These are phyloP conservation scores for Esox niger DNA, from an alignment of 2,113 vertebrate genomes.

Conservation along the genomic window DNA sequence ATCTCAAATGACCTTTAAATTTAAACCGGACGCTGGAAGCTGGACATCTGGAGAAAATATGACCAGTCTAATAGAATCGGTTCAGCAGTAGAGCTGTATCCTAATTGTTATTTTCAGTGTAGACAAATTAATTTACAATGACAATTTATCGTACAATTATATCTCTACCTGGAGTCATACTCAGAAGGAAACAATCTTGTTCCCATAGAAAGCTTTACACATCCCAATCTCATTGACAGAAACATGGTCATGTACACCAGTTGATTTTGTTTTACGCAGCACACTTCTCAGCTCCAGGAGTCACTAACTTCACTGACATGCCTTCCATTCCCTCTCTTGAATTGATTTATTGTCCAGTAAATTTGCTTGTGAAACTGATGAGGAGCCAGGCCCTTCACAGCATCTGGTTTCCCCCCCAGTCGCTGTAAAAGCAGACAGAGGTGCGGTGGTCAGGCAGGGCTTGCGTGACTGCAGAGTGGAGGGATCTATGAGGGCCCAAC, in stretches of 20 bases:
- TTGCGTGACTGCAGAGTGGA: conserved; percentile 73
- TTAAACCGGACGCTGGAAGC: conserved; percentile 46
- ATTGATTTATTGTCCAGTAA: conserved; percentile 73
- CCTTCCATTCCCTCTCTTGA: conserved; percentile 21
- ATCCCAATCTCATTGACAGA: conserved; percentile 15
- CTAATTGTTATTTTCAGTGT: conserved; percentile 6
- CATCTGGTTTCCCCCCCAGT: conserved; percentile 64
- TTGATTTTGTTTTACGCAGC: conserved; percentile 20
- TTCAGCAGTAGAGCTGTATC: conserved; percentile 6
- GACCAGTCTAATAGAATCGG: conserved; percentile 49
- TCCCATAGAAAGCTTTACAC: not conserved
- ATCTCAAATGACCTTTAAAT: conserved; percentile 67
- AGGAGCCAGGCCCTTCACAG: conserved; percentile 59
- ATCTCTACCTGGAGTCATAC: conserved; percentile 9
- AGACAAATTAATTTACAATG: conserved; percentile 6
- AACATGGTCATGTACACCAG: conserved; percentile 8
- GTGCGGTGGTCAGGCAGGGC: conserved; percentile 61
- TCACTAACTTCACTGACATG: conserved; percentile 13
- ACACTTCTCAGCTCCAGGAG: not conserved
- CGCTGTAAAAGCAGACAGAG: conserved; percentile 67
- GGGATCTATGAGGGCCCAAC: conserved; percentile 50
- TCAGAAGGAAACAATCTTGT: not conserved
- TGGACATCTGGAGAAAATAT: conserved; percentile 55
- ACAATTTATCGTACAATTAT: not conserved
- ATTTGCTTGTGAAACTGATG: conserved; percentile 67